phyloP scores from a whole-genome alignment of 2,113 vertebrate species.

The Brachionichthys hirsutus region DNA sequence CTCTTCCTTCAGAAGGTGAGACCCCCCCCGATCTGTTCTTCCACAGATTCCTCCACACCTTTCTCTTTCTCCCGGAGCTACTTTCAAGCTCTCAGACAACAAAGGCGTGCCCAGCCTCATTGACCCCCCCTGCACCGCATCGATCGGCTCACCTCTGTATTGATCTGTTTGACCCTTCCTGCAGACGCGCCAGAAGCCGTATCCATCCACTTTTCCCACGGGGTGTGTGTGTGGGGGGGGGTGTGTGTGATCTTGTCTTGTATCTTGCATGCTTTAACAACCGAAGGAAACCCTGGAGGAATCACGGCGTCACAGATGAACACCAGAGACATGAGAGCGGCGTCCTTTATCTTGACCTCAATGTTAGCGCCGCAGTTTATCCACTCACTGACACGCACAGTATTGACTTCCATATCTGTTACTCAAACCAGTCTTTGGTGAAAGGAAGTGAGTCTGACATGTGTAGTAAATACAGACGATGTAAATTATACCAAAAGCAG shows the following conservation, averaged over 20 bases:
- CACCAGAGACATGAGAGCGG: slow-evolving; percentile 2
- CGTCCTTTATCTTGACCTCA: slow-evolving; percentile 29
- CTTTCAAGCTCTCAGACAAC: slow-evolving; percentile 22
- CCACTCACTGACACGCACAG: slow-evolving; percentile 16
- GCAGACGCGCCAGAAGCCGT: slow-evolving; percentile 15
- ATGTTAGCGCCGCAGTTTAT: slow-evolving; percentile 5
- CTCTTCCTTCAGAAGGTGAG: slow-evolving; percentile 97
- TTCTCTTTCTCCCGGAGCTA: background rate
- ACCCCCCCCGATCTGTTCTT: background rate
- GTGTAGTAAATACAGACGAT: slow-evolving; percentile 45
- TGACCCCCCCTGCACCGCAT: slow-evolving; percentile 24
- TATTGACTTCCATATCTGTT: slow-evolving; percentile 39
- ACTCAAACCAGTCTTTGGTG: slow-evolving; percentile 18
- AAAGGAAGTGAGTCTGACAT: slow-evolving; percentile 13
- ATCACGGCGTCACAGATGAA: slow-evolving; percentile 23
- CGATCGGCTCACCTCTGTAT: slow-evolving; percentile 66
- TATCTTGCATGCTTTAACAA: slow-evolving; percentile 46
- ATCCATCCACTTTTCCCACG: slow-evolving; percentile 30
- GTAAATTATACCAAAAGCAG: slow-evolving; percentile 60
- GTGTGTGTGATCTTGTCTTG: slow-evolving; percentile 37
- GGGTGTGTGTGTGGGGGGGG: too few relatives aligned
- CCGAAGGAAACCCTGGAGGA: slow-evolving; percentile 46
- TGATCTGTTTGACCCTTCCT: slow-evolving; percentile 47
- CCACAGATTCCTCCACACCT: slow-evolving; percentile 42
- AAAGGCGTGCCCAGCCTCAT: slow-evolving; percentile 43